Conservation (phyloP, 1,140 invertebrate species). For the Drosophila ironensis region DNA sequence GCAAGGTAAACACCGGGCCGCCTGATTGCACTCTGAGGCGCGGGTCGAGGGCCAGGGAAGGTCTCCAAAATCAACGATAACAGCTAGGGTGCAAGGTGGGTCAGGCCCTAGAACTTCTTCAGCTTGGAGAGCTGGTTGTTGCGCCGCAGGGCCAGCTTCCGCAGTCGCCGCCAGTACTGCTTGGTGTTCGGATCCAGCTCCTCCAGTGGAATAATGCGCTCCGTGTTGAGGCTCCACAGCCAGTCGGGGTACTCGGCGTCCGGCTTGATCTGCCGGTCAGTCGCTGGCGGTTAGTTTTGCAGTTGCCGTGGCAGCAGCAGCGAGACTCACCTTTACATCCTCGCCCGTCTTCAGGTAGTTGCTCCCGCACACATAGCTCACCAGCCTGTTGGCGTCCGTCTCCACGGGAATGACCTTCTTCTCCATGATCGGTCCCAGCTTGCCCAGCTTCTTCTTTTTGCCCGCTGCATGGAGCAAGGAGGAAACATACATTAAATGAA, state of each 20-base stretch:
- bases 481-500: too few species aligned
- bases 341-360: constrained; percentile 91
- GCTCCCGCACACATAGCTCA: constrained; percentile 92
- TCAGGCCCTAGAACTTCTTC: constrained; percentile 82
- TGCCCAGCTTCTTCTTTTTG: constrained; percentile 85
- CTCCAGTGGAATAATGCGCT: constrained; percentile 85
- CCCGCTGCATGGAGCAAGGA: too few species aligned
- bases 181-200: constrained; percentile 91
- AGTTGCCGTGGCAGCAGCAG: too few species aligned
- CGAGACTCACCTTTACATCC: constrained; percentile 86
- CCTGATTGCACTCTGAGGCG: constrained; percentile 14
- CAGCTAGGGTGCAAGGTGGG: constrained; percentile 1
- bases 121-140: constrained; percentile 85
- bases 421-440: constrained; percentile 84
- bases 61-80: constrained; percentile 26
- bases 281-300: neutral
- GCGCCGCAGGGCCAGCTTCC: constrained; percentile 84
- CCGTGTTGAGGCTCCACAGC: constrained; percentile 90
- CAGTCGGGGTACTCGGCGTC: constrained; percentile 96
- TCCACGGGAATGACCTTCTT: constrained; percentile 92
- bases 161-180: constrained; percentile 90
- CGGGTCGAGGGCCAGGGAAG: constrained; percentile 35
- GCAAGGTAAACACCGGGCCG: constrained; percentile 55
- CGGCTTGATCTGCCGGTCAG: constrained; percentile 85
- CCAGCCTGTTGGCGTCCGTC: constrained; percentile 90